Evolutionary conservation across 2,797 vertebrate genomes (phyloP).

Genomic region (Xenentodon cancila): DNA sequence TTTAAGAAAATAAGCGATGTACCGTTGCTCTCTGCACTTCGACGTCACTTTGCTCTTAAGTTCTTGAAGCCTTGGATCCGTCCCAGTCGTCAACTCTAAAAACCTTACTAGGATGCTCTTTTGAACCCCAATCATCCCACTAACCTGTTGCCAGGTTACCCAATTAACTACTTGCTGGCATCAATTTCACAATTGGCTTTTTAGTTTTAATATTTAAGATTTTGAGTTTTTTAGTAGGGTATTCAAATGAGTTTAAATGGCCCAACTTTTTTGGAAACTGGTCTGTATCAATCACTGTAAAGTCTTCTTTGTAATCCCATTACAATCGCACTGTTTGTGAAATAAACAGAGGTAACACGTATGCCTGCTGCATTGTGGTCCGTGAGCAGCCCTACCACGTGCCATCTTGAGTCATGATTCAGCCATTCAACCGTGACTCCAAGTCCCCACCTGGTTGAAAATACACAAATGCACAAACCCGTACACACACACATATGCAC

Average conservation of each 20-base stretch:
- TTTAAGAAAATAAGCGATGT: too few relatives aligned
- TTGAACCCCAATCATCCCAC: background rate
- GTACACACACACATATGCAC: slow-evolving; percentile 8
- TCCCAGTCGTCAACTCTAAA: background rate
- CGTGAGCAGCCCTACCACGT: slow-evolving; percentile 18
- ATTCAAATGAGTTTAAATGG: too few relatives aligned
- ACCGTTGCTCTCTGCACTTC: background rate
- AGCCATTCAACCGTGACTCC: slow-evolving; percentile 36
- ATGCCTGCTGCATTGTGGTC: slow-evolving; percentile 27
- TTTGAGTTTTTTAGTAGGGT: too few relatives aligned
- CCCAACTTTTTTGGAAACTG: too few relatives aligned
- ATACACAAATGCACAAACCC: slow-evolving; percentile 46
- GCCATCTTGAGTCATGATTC: slow-evolving; percentile 63
- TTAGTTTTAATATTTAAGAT: background rate
- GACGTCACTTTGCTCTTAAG: slow-evolving; percentile 1
- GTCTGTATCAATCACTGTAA: background rate
- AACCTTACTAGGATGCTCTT: background rate
- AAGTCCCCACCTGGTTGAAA: slow-evolving; percentile 39
- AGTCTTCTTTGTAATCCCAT: background rate
- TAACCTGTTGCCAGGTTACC: slow-evolving; percentile 11
- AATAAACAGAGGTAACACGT: slow-evolving; percentile 38
- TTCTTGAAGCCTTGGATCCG: background rate
- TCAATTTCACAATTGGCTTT: background rate
- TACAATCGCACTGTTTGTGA: background rate
- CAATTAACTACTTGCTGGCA: background rate